Conservation (phyloP, 2,888 invertebrate genomes). For the Drosophila demipolita region DNA sequence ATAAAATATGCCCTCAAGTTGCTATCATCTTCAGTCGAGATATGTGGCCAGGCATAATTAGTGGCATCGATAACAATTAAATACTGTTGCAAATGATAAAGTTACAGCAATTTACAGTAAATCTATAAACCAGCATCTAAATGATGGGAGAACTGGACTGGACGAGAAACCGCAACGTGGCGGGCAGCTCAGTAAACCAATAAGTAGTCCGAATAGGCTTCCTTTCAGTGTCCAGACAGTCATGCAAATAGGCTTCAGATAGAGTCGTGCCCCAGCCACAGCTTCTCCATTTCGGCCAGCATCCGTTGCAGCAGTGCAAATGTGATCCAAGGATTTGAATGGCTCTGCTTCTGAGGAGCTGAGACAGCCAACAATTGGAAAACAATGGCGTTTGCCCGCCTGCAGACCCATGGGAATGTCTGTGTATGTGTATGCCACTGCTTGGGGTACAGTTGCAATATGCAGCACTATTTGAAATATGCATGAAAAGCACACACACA, state of each 20-base stretch:
- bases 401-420: constrained; percentile 41
- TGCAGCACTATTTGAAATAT: constrained; percentile 62
- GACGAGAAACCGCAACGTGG: neutral
- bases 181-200: constrained; percentile 30
- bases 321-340: constrained; percentile 30
- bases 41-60: constrained; percentile 20
- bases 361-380: constrained; percentile 38
- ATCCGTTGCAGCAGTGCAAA: constrained; percentile 27
- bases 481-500: constrained; percentile 46
- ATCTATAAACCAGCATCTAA: constrained; percentile 34
- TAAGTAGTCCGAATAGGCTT: constrained; percentile 46
- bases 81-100: constrained; percentile 25
- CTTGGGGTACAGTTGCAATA: constrained; percentile 44
- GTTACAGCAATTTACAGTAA: constrained; percentile 28
- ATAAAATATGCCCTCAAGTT: neutral
- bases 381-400: constrained; percentile 47
- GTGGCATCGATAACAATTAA: constrained; percentile 42
- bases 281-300: constrained; percentile 10
- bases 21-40: neutral
- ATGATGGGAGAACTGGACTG: constrained; percentile 21
- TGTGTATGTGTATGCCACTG: constrained; percentile 16
- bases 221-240: constrained; percentile 47
- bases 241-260: constrained; percentile 54
- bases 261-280: neutral
- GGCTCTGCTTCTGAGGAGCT: constrained; percentile 4